These are phyloP conservation scores for Cryptocheilus praepositus DNA, from an alignment of 2,888 invertebrate genomes.

Conservation along the genomic window DNA sequence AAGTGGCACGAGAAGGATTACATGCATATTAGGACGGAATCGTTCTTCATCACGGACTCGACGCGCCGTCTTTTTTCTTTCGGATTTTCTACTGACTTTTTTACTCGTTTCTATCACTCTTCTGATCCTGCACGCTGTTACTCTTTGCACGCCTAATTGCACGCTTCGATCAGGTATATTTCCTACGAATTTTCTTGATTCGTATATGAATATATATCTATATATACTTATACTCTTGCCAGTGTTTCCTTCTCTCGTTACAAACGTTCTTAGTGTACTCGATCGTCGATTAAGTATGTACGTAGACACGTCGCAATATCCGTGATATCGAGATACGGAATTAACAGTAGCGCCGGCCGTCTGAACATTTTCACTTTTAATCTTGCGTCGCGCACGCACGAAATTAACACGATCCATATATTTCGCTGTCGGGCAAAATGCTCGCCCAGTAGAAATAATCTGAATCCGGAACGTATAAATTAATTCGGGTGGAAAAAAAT, in stretches of 20 bases:
- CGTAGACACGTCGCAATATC: conserved; percentile 28
- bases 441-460: no score
- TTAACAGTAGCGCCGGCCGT: no score
- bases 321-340: conserved; percentile 38
- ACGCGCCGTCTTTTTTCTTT: conserved; percentile 42
- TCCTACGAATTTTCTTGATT: conserved; percentile 52
- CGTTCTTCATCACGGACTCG: conserved; percentile 20
- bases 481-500: no score
- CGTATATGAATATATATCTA: conserved; percentile 22
- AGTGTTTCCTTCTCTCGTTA: conserved; percentile 43
- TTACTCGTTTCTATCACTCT: conserved; percentile 9
- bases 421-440: no score
- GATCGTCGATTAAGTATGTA: conserved; percentile 31
- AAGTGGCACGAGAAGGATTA: no score
- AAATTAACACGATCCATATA: no score
- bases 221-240: conserved; percentile 37
- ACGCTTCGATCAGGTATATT: conserved; percentile 64
- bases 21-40: background rate
- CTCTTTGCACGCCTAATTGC: conserved; percentile 71
- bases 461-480: no score
- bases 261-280: conserved; percentile 33
- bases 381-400: no score
- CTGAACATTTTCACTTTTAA: conserved; percentile 15
- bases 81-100: conserved; percentile 14
- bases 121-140: conserved; percentile 66